Conservation (phyloP, 2,888 invertebrate species). For the Bugulina stolonifera region DNA sequence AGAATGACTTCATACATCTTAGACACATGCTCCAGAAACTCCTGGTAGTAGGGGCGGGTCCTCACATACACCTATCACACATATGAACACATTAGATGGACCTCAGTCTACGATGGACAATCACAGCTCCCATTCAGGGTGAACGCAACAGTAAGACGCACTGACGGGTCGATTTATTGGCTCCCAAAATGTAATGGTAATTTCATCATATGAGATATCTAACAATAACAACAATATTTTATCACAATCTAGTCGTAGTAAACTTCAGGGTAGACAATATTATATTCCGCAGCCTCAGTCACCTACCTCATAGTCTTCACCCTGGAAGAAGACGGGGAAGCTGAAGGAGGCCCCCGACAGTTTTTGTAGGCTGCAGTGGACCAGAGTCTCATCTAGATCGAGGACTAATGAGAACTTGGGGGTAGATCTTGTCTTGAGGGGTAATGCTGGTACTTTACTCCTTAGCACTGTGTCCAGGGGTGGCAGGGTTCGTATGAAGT, state of each 20-base stretch:
- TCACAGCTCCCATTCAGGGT: too few species aligned
- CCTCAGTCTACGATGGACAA: too few species aligned
- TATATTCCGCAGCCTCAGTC: too few species aligned
- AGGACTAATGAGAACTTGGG: slow-evolving; percentile 73
- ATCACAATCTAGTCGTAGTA: too few species aligned
- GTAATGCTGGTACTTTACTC: slow-evolving; percentile 65
- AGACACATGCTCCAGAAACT: slow-evolving; percentile 83
- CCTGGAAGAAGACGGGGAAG: slow-evolving; percentile 86
- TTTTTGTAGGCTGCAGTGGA: slow-evolving; percentile 88
- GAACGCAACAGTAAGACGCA: too few species aligned
- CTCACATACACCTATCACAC: slow-evolving; percentile 18
- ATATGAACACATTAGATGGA: too few species aligned
- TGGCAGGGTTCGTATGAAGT: slow-evolving; percentile 84
- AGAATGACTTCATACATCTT: slow-evolving; percentile 83
- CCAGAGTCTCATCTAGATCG: slow-evolving; percentile 89
- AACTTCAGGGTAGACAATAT: too few species aligned
- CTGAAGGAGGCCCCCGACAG: slow-evolving; percentile 85
- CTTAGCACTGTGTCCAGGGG: slow-evolving; percentile 70
- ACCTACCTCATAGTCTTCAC: slow-evolving; percentile 69
- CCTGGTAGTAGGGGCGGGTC: slow-evolving; percentile 74
- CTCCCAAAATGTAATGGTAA: too few species aligned
- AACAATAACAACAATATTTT: too few species aligned
- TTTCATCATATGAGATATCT: too few species aligned
- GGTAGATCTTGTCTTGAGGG: slow-evolving; percentile 82
- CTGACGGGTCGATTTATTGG: too few species aligned